Evolutionary conservation across 2,113 vertebrate genomes (phyloP).

Genomic region (Rafetus swinhoei): DNA sequence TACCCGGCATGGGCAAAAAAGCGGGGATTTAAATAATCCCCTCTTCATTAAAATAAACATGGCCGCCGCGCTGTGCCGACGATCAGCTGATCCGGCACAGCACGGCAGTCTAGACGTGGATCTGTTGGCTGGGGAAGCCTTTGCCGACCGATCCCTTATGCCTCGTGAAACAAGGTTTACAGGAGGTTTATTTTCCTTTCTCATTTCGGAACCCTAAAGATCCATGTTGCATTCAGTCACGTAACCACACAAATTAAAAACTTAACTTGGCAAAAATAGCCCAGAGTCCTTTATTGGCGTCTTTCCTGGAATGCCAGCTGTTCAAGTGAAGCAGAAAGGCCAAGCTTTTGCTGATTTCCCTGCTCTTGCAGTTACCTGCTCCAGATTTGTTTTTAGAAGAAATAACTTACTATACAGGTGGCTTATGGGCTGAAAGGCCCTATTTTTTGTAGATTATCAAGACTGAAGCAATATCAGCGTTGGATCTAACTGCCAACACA

Average conservation of each 20-base stretch:
- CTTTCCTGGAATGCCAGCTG: conserved; percentile 74
- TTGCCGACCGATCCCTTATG: too few species aligned
- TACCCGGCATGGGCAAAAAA: too few species aligned
- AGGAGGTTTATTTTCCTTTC: conserved; percentile 2
- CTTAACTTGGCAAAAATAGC: conserved; percentile 42
- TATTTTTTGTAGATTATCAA: conserved; percentile 37
- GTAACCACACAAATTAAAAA: conserved; percentile 45
- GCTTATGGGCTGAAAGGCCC: conserved; percentile 26
- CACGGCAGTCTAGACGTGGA: too few species aligned
- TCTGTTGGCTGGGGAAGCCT: too few species aligned
- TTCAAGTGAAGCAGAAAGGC: conserved; percentile 15
- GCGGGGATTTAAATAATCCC: too few species aligned
- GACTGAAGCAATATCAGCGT: not conserved
- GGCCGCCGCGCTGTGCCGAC: too few species aligned
- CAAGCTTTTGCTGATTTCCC: conserved; percentile 32
- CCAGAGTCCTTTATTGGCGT: conserved; percentile 46
- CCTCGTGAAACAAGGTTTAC: too few species aligned
- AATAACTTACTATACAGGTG: conserved; percentile 61
- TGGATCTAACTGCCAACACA: not conserved
- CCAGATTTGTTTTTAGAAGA: conserved; percentile 46
- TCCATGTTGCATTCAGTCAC: conserved; percentile 18
- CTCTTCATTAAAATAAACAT: too few species aligned
- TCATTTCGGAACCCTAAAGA: conserved; percentile 11
- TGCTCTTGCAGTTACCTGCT: conserved; percentile 58
- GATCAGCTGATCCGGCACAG: too few species aligned